Percentiles rank a stretch among this genome's conserved stretches.
Evolutionary conservation across 1,140 invertebrate genomes (phyloP).

Genomic region (Proales similis): DNA sequence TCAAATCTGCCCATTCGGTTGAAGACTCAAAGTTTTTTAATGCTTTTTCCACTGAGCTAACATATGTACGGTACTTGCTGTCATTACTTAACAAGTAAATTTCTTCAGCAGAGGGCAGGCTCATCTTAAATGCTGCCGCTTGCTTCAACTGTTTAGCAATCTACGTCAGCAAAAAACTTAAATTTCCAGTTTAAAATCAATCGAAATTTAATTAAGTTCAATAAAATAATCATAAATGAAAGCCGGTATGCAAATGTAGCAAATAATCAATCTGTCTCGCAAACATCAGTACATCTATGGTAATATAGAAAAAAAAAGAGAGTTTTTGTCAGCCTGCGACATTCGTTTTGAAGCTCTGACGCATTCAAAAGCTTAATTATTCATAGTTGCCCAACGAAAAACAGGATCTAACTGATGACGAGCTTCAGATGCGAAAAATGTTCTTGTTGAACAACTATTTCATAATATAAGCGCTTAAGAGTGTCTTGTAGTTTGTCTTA

Average conservation of each 20-base stretch:
- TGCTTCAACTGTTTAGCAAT: too few species aligned
- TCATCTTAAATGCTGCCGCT: slow-evolving; percentile 36
- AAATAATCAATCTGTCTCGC: neutral
- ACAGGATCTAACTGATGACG: too few species aligned
- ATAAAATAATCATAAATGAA: neutral
- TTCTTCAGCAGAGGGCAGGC: slow-evolving; percentile 17
- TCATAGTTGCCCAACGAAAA: too few species aligned
- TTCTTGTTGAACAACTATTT: too few species aligned
- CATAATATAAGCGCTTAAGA: too few species aligned
- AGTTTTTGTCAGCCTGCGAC: too few species aligned
- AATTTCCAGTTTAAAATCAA: neutral
- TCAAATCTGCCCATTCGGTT: slow-evolving; percentile 89
- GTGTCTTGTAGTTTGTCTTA: too few species aligned
- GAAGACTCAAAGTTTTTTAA: slow-evolving; percentile 85
- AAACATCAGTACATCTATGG: neutral
- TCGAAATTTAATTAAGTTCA: neutral
- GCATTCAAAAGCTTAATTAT: too few species aligned
- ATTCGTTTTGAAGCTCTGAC: too few species aligned
- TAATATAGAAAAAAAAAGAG: neutral
- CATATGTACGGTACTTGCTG: slow-evolving; percentile 67
- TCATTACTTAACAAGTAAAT: slow-evolving; percentile 18
- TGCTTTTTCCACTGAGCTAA: slow-evolving; percentile 74
- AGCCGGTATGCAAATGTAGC: neutral
- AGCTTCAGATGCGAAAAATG: too few species aligned
- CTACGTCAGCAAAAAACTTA: neutral